Conservation (phyloP, 37 sponge, comb jelly and placozoan species). For the Theonella swinhoei region DNA sequence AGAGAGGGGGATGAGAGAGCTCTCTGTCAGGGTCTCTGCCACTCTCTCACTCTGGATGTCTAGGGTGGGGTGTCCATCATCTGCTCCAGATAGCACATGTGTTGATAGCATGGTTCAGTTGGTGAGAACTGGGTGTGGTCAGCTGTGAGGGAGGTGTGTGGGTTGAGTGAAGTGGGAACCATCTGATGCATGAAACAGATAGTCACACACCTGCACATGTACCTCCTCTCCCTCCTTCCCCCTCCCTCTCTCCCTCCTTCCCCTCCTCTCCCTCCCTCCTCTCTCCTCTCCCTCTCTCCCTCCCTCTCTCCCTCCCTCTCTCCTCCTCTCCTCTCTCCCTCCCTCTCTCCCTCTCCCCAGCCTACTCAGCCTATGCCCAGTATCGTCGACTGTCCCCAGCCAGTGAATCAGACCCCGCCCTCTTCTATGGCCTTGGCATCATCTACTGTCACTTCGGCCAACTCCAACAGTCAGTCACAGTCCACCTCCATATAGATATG, state of each 20-base stretch:
- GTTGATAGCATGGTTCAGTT: too few species aligned
- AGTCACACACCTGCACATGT: too few species aligned
- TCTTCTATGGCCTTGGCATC: constrained; percentile 84
- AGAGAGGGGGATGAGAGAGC: too few species aligned
- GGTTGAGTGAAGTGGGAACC: not conserved
- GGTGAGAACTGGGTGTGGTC: too few species aligned
- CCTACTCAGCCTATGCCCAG: constrained; percentile 70
- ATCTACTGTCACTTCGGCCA: constrained; percentile 79
- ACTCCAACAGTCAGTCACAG: constrained; percentile 77
- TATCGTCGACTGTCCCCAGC: constrained; percentile 32
- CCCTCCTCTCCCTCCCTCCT: not conserved
- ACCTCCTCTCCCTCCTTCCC: not conserved
- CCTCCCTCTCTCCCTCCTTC: not conserved
- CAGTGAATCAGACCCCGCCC: constrained; percentile 20
- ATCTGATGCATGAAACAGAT: too few species aligned
- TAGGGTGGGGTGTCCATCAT: too few species aligned
- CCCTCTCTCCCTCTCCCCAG: constrained; percentile 9
- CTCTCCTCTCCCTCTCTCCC: constrained; percentile 2
- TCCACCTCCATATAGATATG: too few species aligned
- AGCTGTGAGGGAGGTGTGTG: not conserved
- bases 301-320: not conserved
- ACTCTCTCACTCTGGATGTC: too few species aligned
- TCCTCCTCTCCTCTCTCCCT: constrained; percentile 17
- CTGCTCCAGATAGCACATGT: too few species aligned
- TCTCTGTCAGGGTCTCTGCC: too few species aligned